Evolutionary conservation across 1,140 invertebrate species (phyloP).

Genomic region (Homalodisca vitripennis): DNA sequence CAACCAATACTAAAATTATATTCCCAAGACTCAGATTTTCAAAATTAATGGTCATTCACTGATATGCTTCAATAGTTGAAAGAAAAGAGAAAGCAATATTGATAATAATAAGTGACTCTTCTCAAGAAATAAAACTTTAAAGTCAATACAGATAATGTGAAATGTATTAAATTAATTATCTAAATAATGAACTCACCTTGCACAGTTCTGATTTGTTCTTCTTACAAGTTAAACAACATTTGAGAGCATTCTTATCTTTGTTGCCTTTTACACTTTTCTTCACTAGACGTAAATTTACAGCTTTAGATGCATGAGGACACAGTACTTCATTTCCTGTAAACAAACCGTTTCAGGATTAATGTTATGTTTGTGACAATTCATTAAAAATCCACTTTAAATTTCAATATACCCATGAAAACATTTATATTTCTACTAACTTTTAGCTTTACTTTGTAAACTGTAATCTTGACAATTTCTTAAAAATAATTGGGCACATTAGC

Average conservation of each 20-base stretch:
- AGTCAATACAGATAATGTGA: no score
- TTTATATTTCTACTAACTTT: no score
- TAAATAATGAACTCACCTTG: conserved; percentile 7
- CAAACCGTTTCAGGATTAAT: conserved; percentile 2
- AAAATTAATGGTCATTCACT: no score
- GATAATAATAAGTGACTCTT: no score
- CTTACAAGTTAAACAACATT: conserved; percentile 30
- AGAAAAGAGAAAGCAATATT: no score
- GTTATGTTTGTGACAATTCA: neutral
- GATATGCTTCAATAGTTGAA: no score
- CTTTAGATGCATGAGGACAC: conserved; percentile 30
- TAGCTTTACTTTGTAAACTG: neutral
- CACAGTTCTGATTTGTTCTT: conserved; percentile 27
- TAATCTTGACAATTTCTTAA: neutral
- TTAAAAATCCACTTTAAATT: neutral
- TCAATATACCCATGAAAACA: neutral
- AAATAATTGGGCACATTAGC: neutral
- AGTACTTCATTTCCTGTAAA: conserved; percentile 20
- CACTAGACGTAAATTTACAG: conserved; percentile 21
- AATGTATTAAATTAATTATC: no score
- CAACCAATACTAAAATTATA: no score
- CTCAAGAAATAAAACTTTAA: no score
- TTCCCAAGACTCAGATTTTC: no score
- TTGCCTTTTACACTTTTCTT: conserved; percentile 21
- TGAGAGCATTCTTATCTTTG: conserved; percentile 5